Conservation (phyloP, 2,113 vertebrate genomes). For the Misgurnus mizolepis region DNA sequence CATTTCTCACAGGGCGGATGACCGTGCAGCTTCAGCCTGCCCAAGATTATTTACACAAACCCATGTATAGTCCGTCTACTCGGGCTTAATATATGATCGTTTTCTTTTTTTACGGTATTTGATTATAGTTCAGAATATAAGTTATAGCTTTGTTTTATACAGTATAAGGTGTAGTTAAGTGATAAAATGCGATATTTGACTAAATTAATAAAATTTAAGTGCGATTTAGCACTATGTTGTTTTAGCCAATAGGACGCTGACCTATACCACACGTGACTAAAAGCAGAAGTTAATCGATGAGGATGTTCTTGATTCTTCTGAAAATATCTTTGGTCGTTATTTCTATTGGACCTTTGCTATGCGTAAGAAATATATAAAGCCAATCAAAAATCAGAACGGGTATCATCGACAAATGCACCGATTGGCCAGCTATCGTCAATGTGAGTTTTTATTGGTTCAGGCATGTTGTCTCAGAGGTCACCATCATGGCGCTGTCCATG, state of each 20-base stretch:
- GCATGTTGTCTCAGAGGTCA: constrained; percentile 19
- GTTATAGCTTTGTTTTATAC: no score
- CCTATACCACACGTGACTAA: neutral
- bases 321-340: neutral
- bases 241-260: neutral
- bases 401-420: neutral
- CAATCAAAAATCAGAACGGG: constrained; percentile 7
- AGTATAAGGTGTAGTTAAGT: neutral
- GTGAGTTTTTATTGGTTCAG: constrained; percentile 33
- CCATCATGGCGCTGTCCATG: constrained; percentile 65
- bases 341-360: constrained; percentile 52
- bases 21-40: constrained; percentile 35
- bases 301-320: neutral
- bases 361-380: neutral
- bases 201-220: no score
- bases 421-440: constrained; percentile 9
- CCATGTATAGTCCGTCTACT: neutral
- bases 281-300: neutral
- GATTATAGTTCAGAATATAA: neutral
- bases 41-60: neutral
- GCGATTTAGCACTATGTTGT: neutral
- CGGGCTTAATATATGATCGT: neutral
- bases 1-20: constrained; percentile 48
- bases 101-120: neutral
- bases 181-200: neutral